Base-by-base conservation (phyloP, 1,140 invertebrate species). In the Plutomurus gul region DNA sequence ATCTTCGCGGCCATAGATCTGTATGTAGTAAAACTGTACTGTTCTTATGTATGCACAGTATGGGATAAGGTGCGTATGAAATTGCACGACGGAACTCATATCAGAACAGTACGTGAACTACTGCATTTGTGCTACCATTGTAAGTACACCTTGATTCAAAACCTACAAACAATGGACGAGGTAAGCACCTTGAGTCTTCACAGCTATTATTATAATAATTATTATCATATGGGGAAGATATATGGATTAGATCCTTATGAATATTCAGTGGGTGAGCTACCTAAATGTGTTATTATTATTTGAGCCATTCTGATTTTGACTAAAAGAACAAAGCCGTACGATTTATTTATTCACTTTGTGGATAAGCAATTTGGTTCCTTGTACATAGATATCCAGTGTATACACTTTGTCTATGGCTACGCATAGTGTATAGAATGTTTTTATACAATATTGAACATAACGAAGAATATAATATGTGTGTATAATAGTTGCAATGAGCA, bases 161-260 rank as follows among this genome's bases (percentile, higher is more conserved):
- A n/a, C n/a, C n/a, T n/a, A n/a, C n/a, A n/a, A n/a, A 43, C 39
- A 43, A 43, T 43, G 39, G 27, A 65, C 30, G 30, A 65, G 56
- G 56, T 65, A 27, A 65, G 56, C 56, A 65, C 27, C 56, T 65
- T 65, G 56, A 65, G 56, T 65, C 16, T 33, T 7, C 25, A n/a
- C 25, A n/a, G 27, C 27, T 65, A 65, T 65, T 65, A 65, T 65
- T 65, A 65, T 65, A 30, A 65, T 65, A 33, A 65, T 33, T 65
- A 65, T 65, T 65, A 65, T 65, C 56, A 65, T 65, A 16, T 30
- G 56, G 36, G 56, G n/a, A 20, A 39, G 70, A 72, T 72, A 72
- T 72, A 72, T 72, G 70, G 70, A 72, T 72, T 37, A 72, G 20
- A 39, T 40, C 36, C 70, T 72, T 72, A 72, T 72, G 70, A 72